Base-by-base conservation (phyloP, 92 coral and sea anemone genomes). In the Epizoanthus stellaris region DNA sequence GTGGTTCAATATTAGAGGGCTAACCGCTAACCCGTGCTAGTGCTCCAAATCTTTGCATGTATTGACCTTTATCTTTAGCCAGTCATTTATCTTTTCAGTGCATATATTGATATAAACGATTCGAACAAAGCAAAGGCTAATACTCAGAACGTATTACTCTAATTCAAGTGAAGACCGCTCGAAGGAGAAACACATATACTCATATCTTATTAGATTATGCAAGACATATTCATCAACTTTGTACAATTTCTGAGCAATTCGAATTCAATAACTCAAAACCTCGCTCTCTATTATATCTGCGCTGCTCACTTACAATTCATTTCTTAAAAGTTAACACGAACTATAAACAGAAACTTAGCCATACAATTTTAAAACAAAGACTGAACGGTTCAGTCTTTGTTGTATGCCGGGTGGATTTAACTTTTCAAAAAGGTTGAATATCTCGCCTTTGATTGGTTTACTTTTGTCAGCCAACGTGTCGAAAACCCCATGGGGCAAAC, bases 401-500 rank as follows among this genome's bases (percentile, higher is more conserved):
- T 63, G 54, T 20, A 62, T 62, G n/a, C n/a, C n/a, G 40, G 63
- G 43, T 62, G 9, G 40, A 79, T 20, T 38, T 21, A 20, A 3
- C 62, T 63, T 61, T 77, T 79, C 73, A 79, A 79, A 79, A 20
- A 63, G 67, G 30, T 19, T 79, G 23, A 79, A 47, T 20, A 21
- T 38, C 39, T 21, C 23, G 4, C 49, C n/a, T 63, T 59, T 79
- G 59, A 79, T 79, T 79, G 83, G 83, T 59, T 79, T 21, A 53
- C 61, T 10, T 62, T 79, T 79, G 72, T 79, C 45, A 16, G 17
- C 39, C 40, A 15, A 11, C n/a, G 83, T 45, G 72, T 20, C 5
- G 40, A 43, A 43, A 63, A 45, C 83, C 83, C 83, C 83, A n/a
- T 59, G 61, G 83, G 83, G 58, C 56, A n/a, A 42, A 39, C 15